A percentile compares a stretch with the other conserved stretches of the same genome.
Conservation (phyloP, 2,797 vertebrate species). For the Dryobates pubescens region DNA sequence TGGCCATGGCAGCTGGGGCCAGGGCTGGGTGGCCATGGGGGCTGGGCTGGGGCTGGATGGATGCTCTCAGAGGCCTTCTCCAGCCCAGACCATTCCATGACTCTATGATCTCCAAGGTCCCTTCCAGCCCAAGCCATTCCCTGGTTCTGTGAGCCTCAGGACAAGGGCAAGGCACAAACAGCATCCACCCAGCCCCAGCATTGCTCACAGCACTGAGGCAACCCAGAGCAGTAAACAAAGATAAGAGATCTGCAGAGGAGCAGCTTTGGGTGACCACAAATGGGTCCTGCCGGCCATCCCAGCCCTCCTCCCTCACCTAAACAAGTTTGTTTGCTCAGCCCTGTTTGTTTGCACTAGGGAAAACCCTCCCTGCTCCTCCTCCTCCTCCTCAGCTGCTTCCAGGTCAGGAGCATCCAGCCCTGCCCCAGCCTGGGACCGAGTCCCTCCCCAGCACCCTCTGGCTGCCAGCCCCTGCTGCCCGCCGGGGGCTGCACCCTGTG, state of each 20-base stretch:
- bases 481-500: background rate
- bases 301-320: slow-evolving; percentile 58
- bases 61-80: no score
- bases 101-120: no score
- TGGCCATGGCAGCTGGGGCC: no score
- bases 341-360: slow-evolving; percentile 64
- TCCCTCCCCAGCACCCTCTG: slow-evolving; percentile 51
- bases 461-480: slow-evolving; percentile 28
- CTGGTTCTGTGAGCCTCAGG: no score
- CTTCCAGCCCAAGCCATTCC: no score
- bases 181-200: slow-evolving; percentile 55
- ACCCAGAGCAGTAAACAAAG: slow-evolving; percentile 65
- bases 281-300: slow-evolving; percentile 60
- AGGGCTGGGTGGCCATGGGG: no score
- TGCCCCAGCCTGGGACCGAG: slow-evolving; percentile 61
- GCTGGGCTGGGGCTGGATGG: no score
- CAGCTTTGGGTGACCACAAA: slow-evolving; percentile 66
- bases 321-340: slow-evolving; percentile 61
- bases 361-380: slow-evolving; percentile 43
- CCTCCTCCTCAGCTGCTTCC: slow-evolving; percentile 55
- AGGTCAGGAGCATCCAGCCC: slow-evolving; percentile 65
- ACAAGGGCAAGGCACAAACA: slow-evolving; percentile 45
- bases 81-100: no score
- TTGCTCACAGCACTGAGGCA: slow-evolving; percentile 63
- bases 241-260: slow-evolving; percentile 66